These are phyloP conservation scores for Agrochola lota DNA, from an alignment of 2,888 invertebrate genomes.

Conservation along the genomic window DNA sequence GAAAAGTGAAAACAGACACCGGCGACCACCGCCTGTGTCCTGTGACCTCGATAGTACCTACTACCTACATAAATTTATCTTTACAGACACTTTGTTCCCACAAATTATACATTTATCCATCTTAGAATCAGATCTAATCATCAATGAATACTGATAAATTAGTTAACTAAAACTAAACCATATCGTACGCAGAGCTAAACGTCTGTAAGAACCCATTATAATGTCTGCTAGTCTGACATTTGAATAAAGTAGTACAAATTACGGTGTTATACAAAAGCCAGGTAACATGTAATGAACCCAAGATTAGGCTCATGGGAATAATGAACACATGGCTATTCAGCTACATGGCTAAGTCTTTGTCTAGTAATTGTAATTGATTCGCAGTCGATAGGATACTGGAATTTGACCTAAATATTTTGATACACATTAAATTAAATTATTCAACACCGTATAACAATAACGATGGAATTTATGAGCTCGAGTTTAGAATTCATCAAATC, in stretches of 20 bases:
- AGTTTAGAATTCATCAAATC: constrained; percentile 30
- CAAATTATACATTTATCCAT: constrained; percentile 6
- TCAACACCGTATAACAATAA: constrained; percentile 50
- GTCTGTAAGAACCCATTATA: constrained; percentile 70
- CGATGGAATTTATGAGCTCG: constrained; percentile 48
- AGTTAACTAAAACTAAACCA: constrained; percentile 45
- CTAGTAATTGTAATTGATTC: constrained; percentile 48
- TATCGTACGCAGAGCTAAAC: constrained; percentile 52
- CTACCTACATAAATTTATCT: neutral
- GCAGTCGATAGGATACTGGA: constrained; percentile 44
- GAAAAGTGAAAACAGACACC: too few species aligned
- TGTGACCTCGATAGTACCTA: too few species aligned
- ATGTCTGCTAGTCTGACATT: constrained; percentile 72
- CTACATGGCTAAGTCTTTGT: constrained; percentile 22
- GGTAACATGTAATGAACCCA: constrained; percentile 62
- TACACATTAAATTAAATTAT: constrained; percentile 56
- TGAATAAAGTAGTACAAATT: constrained; percentile 77
- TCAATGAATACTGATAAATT: constrained; percentile 66
- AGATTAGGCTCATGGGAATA: constrained; percentile 53
- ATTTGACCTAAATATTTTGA: constrained; percentile 57
- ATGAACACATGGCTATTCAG: constrained; percentile 41
- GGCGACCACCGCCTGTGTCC: too few species aligned
- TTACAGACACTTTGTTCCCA: neutral
- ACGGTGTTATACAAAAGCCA: constrained; percentile 58
- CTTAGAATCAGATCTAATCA: constrained; percentile 51